Evolutionary conservation across 2,888 invertebrate species (phyloP), one percentile per base, ranked within the genome.

Genomic region (Bhutanitis thaidina): DNA sequence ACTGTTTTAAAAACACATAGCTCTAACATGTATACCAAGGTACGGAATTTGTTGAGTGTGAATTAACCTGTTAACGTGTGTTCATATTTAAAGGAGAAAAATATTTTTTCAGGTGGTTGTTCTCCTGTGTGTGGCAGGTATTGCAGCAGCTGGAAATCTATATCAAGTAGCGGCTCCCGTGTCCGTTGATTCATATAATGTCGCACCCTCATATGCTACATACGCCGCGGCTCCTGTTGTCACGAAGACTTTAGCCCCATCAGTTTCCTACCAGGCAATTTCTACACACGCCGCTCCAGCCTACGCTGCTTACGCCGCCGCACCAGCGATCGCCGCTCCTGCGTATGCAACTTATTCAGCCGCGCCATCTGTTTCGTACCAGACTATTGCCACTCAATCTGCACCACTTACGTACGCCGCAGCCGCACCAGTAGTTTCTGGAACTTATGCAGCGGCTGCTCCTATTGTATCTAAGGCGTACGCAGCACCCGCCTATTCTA

Each of bases 311-410:
- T 87, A 89, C 66, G 78, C 78, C 25, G 90, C 91, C 43, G 90
- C 93, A 43, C 90, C 91, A 62, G 90, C 91, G 56, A 93, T 91
- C 74, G 92, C 92, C 47, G 81, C 90, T 45, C 92, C 71, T 29
- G 59, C 65, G 1, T 7, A 54, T 29, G 59, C 60, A 1, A 27
- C 64, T 72, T 59, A 60, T 39, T 58, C 57, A 10, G 55, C 59
- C 25, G 62, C 50, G 1, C 50, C 74, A 36, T 65, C 71, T 43
- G 67, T 63, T 51, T 61, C 67, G 14, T 53, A 53, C 44, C 56
- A 57, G 37, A 49, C 54, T 4, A 39, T 54, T 7, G 37, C 54
- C n/a, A 49, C 49, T n/a, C 55, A 53, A n/a, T 52, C 52, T 0
- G 54, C 55, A 5, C 53, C 59, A 3, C n/a, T 51, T 30, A 52